Conservation (phyloP, 2,888 invertebrate genomes). For the Nemoura dubitans region DNA sequence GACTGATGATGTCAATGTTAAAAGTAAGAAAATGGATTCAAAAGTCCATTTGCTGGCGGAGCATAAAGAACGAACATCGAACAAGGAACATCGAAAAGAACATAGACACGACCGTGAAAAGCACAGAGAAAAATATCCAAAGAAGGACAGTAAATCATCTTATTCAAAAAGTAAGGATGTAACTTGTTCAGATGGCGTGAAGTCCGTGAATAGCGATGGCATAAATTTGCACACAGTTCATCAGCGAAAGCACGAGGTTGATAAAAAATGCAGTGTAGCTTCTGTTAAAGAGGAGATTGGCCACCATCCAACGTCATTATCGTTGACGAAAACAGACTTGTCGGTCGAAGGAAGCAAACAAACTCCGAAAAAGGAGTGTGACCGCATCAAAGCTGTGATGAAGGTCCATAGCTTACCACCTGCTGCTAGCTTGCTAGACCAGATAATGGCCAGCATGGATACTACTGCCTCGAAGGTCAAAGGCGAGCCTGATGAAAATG, state of each 20-base stretch:
- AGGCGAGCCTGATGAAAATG: conserved; percentile 47
- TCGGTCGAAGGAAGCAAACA: conserved; percentile 27
- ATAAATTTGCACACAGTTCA: background rate
- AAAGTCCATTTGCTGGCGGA: conserved; percentile 3
- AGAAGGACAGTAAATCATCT: conserved; percentile 34
- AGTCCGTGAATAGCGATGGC: background rate
- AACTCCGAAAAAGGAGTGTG: conserved; percentile 42
- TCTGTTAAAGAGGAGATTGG: background rate
- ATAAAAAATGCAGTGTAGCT: background rate
- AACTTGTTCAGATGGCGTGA: background rate
- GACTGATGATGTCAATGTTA: background rate
- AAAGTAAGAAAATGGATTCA: background rate
- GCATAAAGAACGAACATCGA: conserved; percentile 36
- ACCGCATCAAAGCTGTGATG: conserved; percentile 34
- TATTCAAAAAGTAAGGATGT: background rate
- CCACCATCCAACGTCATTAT: background rate
- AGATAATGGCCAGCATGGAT: conserved; percentile 51
- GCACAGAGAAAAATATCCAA: conserved; percentile 44
- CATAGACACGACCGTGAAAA: conserved; percentile 47
- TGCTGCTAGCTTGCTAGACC: conserved; percentile 48
- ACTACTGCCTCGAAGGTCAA: conserved; percentile 44
- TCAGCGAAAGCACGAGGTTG: conserved; percentile 13
- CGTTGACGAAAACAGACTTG: conserved; percentile 30
- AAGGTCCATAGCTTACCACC: conserved; percentile 38
- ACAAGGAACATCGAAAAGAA: conserved; percentile 46